These are phyloP conservation scores for Lophochroa leadbeateri DNA, from an alignment of 2,113 vertebrate species.

Conservation along the genomic window DNA sequence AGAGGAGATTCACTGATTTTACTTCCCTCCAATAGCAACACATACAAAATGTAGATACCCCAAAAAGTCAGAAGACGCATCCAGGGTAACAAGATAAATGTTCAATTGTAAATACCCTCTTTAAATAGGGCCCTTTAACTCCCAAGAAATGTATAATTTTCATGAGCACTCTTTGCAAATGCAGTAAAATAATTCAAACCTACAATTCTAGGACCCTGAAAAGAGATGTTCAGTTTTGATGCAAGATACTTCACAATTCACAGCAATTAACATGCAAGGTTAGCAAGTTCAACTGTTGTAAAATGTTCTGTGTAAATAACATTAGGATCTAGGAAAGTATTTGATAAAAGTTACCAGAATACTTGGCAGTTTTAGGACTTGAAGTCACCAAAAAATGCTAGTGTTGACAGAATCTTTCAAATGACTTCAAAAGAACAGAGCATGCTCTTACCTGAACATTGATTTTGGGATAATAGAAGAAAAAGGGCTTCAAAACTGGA, in stretches of 20 bases:
- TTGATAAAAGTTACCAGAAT: not conserved
- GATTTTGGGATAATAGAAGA: slow-evolving; percentile 83
- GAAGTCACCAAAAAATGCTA: not conserved
- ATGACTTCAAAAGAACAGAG: not conserved
- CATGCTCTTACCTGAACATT: slow-evolving; percentile 61
- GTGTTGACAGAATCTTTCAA: not conserved
- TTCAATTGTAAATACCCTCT: not conserved
- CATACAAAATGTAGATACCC: not conserved
- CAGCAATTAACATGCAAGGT: not conserved
- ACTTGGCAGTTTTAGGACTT: not conserved
- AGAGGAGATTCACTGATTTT: not conserved
- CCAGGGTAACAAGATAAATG: not conserved
- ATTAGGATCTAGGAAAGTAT: not conserved
- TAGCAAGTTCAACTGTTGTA: not conserved
- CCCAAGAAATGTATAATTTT: not conserved
- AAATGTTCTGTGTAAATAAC: not conserved
- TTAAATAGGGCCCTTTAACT: not conserved
- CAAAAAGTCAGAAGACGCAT: not conserved
- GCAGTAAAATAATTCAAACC: not conserved
- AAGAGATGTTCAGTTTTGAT: not conserved
- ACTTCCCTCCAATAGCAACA: not conserved
- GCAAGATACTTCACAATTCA: not conserved
- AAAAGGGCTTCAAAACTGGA: slow-evolving; percentile 86
- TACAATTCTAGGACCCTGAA: not conserved
- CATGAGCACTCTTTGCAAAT: not conserved